These are phyloP conservation scores for Lasioglossum baleicum DNA, from an alignment of 1,140 invertebrate species.

Conservation along the genomic window DNA sequence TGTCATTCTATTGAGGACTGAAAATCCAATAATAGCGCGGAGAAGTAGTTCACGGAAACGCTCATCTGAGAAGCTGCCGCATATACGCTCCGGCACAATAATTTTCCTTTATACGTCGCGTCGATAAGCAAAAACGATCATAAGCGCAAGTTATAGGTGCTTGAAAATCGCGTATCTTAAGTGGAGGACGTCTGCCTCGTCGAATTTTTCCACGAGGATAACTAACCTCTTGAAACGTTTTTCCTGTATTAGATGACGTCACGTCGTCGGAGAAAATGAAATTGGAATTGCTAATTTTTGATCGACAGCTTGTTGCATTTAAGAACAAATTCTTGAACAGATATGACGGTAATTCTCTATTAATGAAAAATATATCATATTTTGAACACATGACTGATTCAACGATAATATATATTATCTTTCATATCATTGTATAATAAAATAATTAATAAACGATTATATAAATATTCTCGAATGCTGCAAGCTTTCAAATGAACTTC, in stretches of 20 bases:
- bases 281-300: background rate
- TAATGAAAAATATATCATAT: too few species aligned
- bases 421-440: too few species aligned
- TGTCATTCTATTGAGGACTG: slow-evolving; percentile 51
- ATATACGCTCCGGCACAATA: slow-evolving; percentile 69
- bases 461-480: too few species aligned
- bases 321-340: too few species aligned
- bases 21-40: slow-evolving; percentile 59
- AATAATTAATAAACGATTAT: too few species aligned
- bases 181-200: slow-evolving; percentile 37
- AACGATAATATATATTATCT: too few species aligned
- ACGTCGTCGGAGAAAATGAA: background rate
- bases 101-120: slow-evolving; percentile 71
- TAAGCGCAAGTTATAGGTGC: slow-evolving; percentile 69
- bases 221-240: slow-evolving; percentile 1
- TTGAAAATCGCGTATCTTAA: slow-evolving; percentile 68
- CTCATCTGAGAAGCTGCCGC: slow-evolving; percentile 62
- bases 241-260: background rate
- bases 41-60: slow-evolving; percentile 45
- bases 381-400: too few species aligned
- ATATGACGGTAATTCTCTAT: too few species aligned
- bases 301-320: background rate
- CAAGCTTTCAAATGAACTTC: too few species aligned
- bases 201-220: slow-evolving; percentile 48
- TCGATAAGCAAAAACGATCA: slow-evolving; percentile 73